Base-by-base conservation (phyloP, 2,888 invertebrate genomes). In the Lasioglossum zephyrum region DNA sequence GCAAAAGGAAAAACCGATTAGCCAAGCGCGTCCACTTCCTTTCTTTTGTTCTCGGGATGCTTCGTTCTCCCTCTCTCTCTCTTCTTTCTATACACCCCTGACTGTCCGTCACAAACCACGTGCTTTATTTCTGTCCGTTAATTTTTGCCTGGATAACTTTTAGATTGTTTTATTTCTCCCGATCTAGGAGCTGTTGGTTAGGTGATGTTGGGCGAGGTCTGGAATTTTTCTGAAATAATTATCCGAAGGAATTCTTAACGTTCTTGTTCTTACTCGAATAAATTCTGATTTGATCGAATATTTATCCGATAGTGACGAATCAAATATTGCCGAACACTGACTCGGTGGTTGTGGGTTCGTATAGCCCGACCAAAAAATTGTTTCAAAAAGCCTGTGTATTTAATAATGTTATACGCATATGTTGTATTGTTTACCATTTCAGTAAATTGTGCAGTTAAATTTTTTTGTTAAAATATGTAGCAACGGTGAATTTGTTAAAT, bases 1-100 rank as follows among this genome's bases (percentile, higher is more conserved):
- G 79, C 69, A 26, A 63, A 44, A 79, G 49, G 57, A 70, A 85
- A 73, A 75, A 81, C 76, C 60, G 81, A 87, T 81, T 81, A 63
- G 75, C 77, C 53, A 1, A 41, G 18, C 39, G 60, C 16, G 39
- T 44, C 44, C 22, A 9, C 57, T 13, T 22, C 31, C 22, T 18
- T 63, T 26, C 49, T 39, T 75, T 75, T 79, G 39, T 60, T 49
- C 63, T 63, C 44, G 18, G n/a, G 13, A 11, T 60, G 18, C 16
- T 36, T 18, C 39, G 0, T 0, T 44, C 6, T 41, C 13, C 22
- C n/a, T 22, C n/a, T 13, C 8, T 9, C 1, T 18, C 53, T 53
- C 57, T 57, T 11, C 57, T 57, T n/a, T 57, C n/a, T 57, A 57
- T 57, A 57, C 44, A n/a, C 44, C 44, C 3, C 13, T 3, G 26